Evolutionary conservation across 2,888 invertebrate genomes (phyloP), one percentile per base, ranked within the genome.

Genomic region (Pyrgus malvae): DNA sequence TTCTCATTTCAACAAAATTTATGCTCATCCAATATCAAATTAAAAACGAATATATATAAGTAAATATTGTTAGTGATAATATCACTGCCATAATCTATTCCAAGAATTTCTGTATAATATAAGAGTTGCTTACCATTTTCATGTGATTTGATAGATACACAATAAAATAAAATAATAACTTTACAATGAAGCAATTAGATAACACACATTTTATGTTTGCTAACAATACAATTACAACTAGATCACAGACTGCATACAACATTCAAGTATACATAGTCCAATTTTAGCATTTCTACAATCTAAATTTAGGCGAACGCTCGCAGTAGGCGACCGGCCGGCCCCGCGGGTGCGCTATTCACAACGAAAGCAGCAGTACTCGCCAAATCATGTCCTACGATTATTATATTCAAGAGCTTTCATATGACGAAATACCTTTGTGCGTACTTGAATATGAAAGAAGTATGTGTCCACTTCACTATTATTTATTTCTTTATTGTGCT

Each of bases 391-490:
- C 88, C 64, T 72, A 74, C 66, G 65, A 70, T 55, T 86, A 84
- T 74, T 79, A 73, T 66, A 59, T 88, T 64, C 75, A 72, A 58
- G 84, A 85, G 61, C 66, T 88, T 45, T 71, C 84, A 51, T 66
- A 82, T 42, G 87, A 91, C 59, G 90, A 91, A 74, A 86, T 91
- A 74, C 91, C 91, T n/a, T 67, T 91, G 21, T 90, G 90, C 72
- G 90, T 91, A 35, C 77, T 91, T 48, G 88, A 90, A 69, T 86
- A 80, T 71, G 86, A 88, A 59, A 68, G 80, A 57, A 69, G 77
- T 78, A 69, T 62, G 74, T 72, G 45, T 37, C 38, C 17, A 27
- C 19, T 33, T 33, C 6, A 33, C 14, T 49, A 14, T 16, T 21
- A 6, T 17, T 38, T 11, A 56, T 55, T 65, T n/a, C n/a, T n/a